Base-by-base conservation (phyloP, 2,113 vertebrate genomes). In the Gymnorhina tibicen region DNA sequence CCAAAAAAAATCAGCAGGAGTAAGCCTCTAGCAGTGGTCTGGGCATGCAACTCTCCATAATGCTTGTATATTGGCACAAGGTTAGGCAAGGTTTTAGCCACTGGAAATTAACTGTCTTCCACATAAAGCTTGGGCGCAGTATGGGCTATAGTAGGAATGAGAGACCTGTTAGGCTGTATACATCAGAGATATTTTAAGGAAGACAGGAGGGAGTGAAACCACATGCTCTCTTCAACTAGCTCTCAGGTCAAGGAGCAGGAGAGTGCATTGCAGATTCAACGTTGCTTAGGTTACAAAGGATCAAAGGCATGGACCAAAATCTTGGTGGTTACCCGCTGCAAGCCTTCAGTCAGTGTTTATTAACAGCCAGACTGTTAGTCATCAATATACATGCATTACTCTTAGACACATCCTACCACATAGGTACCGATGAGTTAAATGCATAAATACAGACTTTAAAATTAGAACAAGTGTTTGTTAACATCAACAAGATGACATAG, bases 161-260 rank as follows among this genome's bases (percentile, higher is more conserved):
- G 22, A 76, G 26, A 28, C 21, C 18, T 33, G 7, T 23, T 13
- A 64, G 20, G 8, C 10, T 73, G 5, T 27, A 42, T 20, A 19
- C 3, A 7, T 44, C 18, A 79, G n/a, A 30, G 5, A 4, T 49
- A 30, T 76, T 83, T 72, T 68, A 69, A 28, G 26, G 21, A 63
- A 49, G 33, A 28, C 17, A 73, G 17, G 28, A 49, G 7, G 26
- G 23, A 88, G 8, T 58, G 47, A 62, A 87, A 62, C 9, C 8
- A 23, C 1, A 0, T 37, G 17, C 35, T 3, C 26, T 44, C 6
- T n/a, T 73, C 26, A 8, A 3, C 10, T 27, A 19, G 5, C 6
- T 63, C 22, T 52, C 12, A 53, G 52, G 9, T 9, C 30, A 89
- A 59, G 39, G 47, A 72, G 8, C 23, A 39, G 20, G 20, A 35